These are phyloP conservation scores for Scaptomyza tumidula DNA, from an alignment of 2,888 invertebrate species.

Conservation along the genomic window DNA sequence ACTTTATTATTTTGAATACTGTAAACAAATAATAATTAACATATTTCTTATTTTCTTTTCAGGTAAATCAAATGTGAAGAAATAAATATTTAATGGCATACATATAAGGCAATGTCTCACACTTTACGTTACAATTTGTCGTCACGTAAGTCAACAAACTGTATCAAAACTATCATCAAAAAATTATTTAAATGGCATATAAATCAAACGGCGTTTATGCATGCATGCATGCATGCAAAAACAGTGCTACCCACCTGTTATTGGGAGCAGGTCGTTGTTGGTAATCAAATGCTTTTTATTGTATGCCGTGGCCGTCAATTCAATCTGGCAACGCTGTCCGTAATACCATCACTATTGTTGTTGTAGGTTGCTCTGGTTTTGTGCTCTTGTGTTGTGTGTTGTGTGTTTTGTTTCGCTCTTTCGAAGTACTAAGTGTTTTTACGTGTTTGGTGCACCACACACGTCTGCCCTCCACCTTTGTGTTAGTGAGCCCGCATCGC, in stretches of 20 bases:
- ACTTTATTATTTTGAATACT: conserved; percentile 2
- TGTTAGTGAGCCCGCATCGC: conserved; percentile 16
- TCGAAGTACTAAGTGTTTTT: conserved; percentile 78
- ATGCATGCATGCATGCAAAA: conserved; percentile 17
- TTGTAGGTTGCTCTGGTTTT: conserved; percentile 48
- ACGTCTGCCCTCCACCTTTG: conserved; percentile 47
- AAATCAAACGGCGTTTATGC: conserved; percentile 14
- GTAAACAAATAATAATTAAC: conserved; percentile 21
- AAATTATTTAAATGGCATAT: conserved; percentile 7
- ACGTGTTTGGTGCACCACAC: conserved; percentile 82
- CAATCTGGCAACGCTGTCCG: conserved; percentile 72
- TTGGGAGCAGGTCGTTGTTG: conserved; percentile 35
- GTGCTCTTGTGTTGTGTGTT: conserved; percentile 42
- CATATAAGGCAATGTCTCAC: conserved; percentile 20
- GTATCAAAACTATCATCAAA: conserved; percentile 2
- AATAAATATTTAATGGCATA: conserved; percentile 5
- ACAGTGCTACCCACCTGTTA: conserved; percentile 75
- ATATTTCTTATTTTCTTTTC: conserved; percentile 17
- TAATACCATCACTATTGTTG: conserved; percentile 25
- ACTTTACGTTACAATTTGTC: conserved; percentile 7
- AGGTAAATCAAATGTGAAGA: conserved; percentile 45
- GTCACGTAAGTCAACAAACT: conserved; percentile 46
- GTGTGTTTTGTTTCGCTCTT: conserved; percentile 57
- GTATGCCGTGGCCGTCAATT: conserved; percentile 38
- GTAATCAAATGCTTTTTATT: conserved; percentile 33